Percentiles rank a stretch among this genome's conserved stretches.
Evolutionary conservation across 2,888 invertebrate genomes (phyloP).

Genomic region (Iphiclides podalirius): DNA sequence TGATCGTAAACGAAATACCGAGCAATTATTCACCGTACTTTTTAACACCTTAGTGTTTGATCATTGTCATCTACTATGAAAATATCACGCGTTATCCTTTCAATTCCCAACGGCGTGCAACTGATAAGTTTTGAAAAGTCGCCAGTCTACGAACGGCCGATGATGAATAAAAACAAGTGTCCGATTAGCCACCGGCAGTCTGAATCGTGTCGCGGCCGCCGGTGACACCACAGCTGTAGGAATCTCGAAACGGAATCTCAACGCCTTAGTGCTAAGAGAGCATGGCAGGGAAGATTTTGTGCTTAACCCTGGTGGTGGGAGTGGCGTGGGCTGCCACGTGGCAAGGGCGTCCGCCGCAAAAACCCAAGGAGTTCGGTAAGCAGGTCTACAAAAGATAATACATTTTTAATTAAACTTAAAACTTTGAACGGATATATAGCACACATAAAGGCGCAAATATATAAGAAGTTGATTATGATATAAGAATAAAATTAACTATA

Average conservation of each 20-base stretch:
- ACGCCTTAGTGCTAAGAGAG: constrained; percentile 27
- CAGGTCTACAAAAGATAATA: constrained; percentile 16
- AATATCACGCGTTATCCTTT: no score
- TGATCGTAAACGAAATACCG: no score
- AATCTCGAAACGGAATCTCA: constrained; percentile 28
- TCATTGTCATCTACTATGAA: no score
- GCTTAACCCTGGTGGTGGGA: constrained; percentile 47
- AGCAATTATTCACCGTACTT: not conserved
- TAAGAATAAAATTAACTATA: no score
- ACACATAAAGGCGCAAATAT: not conserved
- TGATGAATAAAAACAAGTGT: constrained; percentile 59
- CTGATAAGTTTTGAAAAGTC: constrained; percentile 28
- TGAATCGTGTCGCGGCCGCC: constrained; percentile 25
- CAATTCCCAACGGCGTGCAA: no score
- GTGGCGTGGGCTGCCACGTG: constrained; percentile 50
- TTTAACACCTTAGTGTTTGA: no score
- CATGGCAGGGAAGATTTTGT: constrained; percentile 55
- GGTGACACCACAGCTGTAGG: constrained; percentile 25
- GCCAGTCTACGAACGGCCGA: constrained; percentile 40
- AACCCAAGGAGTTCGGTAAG: constrained; percentile 58
- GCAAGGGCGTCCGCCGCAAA: constrained; percentile 42
- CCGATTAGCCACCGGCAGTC: constrained; percentile 45
- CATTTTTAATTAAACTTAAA: not conserved
- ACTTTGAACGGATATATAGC: not conserved
- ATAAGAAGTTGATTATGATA: not conserved